Conservation (phyloP, 2,113 vertebrate genomes). For the Natator depressus region DNA sequence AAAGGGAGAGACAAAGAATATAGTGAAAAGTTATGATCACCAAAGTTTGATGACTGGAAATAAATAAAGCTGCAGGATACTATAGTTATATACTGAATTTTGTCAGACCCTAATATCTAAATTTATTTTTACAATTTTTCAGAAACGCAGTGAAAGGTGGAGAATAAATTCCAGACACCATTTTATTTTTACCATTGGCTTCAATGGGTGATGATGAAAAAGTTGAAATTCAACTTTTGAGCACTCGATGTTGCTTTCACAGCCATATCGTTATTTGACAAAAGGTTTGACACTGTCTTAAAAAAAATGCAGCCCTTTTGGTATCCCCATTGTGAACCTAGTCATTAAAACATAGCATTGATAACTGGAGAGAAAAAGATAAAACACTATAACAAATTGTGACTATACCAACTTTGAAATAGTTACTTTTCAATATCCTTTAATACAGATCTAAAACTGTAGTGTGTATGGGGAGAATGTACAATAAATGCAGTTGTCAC, state of each 20-base stretch:
- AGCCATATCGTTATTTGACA: conserved; percentile 19
- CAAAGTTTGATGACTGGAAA: conserved; percentile 63
- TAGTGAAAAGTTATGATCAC: conserved; percentile 65
- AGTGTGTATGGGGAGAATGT: conserved; percentile 45
- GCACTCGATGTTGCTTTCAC: conserved; percentile 51
- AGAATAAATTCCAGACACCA: conserved; percentile 58
- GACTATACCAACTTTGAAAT: conserved; percentile 55
- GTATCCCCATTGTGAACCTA: conserved; percentile 29
- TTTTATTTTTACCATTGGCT: conserved; percentile 55
- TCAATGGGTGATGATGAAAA: conserved; percentile 48
- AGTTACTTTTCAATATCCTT: conserved; percentile 42
- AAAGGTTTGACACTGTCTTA: conserved; percentile 26
- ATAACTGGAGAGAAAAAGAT: conserved; percentile 39
- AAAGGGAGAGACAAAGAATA: conserved; percentile 62
- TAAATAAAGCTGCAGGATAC: conserved; percentile 70
- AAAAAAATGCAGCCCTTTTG: conserved; percentile 48
- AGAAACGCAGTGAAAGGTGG: conserved; percentile 58
- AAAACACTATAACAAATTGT: neutral
- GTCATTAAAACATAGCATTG: neutral
- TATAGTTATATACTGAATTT: conserved; percentile 71
- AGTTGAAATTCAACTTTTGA: conserved; percentile 63
- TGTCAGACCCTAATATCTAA: conserved; percentile 71
- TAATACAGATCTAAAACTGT: conserved; percentile 43
- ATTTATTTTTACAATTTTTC: conserved; percentile 59
- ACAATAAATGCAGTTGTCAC: conserved; percentile 30